Conservation (phyloP, 2,797 vertebrate species). For the Anabacerthia variegaticeps region DNA sequence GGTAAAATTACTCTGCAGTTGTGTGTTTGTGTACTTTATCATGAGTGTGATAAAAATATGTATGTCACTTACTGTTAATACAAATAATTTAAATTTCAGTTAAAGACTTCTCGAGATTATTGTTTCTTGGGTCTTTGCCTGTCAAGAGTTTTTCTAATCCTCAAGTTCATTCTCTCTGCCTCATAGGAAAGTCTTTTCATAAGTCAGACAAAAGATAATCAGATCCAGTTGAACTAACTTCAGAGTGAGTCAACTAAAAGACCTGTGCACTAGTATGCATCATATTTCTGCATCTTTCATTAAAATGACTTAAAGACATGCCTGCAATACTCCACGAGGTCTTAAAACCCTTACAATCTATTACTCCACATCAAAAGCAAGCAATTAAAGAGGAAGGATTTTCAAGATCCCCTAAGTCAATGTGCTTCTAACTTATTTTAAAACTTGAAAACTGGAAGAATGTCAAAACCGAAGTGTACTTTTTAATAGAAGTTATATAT, state of each 20-base stretch:
- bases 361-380: background rate
- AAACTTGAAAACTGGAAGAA: background rate
- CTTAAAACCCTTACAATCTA: background rate
- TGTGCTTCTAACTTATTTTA: background rate
- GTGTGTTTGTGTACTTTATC: background rate
- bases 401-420: background rate
- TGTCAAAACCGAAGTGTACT: background rate
- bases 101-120: background rate
- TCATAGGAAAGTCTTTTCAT: background rate
- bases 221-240: conserved; percentile 14
- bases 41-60: background rate
- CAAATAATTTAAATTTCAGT: background rate
- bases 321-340: background rate
- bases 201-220: background rate
- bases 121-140: background rate
- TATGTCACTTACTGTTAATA: background rate
- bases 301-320: background rate
- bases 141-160: background rate
- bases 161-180: background rate
- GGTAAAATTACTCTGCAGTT: background rate
- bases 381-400: background rate
- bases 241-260: background rate
- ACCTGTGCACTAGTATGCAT: background rate
- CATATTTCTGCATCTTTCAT: background rate
- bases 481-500: background rate